Conservation (phyloP, 35 echinoderm and acorn worm species). For the Diadema setosum region DNA sequence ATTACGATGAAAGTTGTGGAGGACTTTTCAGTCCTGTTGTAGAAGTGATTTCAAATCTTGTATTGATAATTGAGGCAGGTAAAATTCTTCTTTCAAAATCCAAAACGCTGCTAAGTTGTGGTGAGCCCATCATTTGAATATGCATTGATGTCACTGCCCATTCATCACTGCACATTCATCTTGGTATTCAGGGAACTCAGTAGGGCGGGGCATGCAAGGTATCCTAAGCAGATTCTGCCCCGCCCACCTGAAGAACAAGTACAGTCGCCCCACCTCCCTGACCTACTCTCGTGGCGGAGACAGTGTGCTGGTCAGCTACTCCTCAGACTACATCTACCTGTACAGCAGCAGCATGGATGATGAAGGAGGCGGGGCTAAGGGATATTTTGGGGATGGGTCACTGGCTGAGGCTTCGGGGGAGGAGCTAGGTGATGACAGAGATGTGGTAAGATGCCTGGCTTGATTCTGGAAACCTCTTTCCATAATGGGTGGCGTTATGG, state of each 20-base stretch:
- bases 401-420: neutral
- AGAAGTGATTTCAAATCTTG: too few species aligned
- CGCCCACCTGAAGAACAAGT: slow-evolving; percentile 80
- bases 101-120: too few species aligned
- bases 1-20: too few species aligned
- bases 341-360: slow-evolving; percentile 38
- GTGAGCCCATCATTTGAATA: too few species aligned
- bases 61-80: too few species aligned
- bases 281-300: slow-evolving; percentile 75
- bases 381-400: neutral
- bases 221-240: slow-evolving; percentile 92
- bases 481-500: too few species aligned
- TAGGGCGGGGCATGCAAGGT: slow-evolving; percentile 88
- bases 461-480: too few species aligned
- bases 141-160: too few species aligned
- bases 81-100: too few species aligned
- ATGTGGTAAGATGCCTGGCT: slow-evolving; percentile 35
- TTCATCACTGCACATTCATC: too few species aligned
- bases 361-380: neutral
- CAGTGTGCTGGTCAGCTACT: slow-evolving; percentile 91
- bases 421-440: neutral
- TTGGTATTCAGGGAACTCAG: slow-evolving; percentile 67
- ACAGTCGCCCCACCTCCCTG: slow-evolving; percentile 88
- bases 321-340: slow-evolving; percentile 92
- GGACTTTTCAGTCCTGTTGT: too few species aligned